phyloP scores from a whole-genome alignment of 1,140 invertebrate species.

The Macrosteles quadrilineatus region DNA sequence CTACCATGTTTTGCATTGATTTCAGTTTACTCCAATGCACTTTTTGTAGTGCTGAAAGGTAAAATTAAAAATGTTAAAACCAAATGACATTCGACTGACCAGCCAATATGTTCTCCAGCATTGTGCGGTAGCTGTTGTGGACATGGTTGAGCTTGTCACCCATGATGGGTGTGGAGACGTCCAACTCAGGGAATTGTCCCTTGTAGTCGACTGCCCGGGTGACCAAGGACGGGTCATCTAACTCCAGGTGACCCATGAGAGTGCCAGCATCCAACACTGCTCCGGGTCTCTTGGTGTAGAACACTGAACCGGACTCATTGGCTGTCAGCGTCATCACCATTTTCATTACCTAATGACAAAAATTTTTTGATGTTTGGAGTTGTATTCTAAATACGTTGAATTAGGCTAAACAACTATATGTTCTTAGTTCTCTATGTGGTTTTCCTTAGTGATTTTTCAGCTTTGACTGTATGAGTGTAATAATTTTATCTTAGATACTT shows the following conservation, averaged over 20 bases:
- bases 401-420: too few relatives aligned
- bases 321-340: constrained; percentile 98
- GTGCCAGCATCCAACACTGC: constrained; percentile 94
- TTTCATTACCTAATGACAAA: constrained; percentile 99
- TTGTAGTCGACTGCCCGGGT: constrained; percentile 81
- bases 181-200: constrained; percentile 71
- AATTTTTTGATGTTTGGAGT: too few relatives aligned
- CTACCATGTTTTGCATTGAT: too few relatives aligned
- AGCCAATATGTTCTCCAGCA: constrained; percentile 85
- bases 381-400: too few relatives aligned
- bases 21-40: too few relatives aligned
- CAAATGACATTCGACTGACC: too few relatives aligned
- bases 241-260: constrained; percentile 84
- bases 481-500: too few relatives aligned
- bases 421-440: too few relatives aligned
- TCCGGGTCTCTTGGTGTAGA: constrained; percentile 87
- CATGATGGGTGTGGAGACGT: constrained; percentile 57
- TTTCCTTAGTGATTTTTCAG: too few relatives aligned
- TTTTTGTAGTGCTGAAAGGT: too few relatives aligned
- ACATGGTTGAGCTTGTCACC: constrained; percentile 90
- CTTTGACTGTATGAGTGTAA: too few relatives aligned
- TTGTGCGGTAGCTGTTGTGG: constrained; percentile 74
- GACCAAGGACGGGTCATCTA: constrained; percentile 89
- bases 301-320: constrained; percentile 82
- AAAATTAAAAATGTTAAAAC: too few relatives aligned